Conservation (phyloP, 2,113 vertebrate species). For the Gulo gulo region DNA sequence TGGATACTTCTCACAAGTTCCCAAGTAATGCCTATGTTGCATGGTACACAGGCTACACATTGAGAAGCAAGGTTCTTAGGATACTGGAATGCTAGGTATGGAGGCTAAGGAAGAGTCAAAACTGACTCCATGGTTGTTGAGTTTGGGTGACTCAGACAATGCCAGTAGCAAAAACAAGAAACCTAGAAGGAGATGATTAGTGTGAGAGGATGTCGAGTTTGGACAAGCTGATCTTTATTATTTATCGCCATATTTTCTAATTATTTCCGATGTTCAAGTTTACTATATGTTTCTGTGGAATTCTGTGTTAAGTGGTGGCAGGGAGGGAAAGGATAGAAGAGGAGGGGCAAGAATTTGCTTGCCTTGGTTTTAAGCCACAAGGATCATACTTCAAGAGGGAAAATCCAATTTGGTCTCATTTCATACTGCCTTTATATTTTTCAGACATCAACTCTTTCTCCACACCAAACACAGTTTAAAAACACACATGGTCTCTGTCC, state of each 20-base stretch:
- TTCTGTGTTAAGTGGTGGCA: not conserved
- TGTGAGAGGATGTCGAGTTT: not conserved
- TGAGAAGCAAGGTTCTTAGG: not conserved
- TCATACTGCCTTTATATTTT: constrained; percentile 49
- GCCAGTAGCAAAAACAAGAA: constrained; percentile 1
- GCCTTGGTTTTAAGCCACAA: constrained; percentile 34
- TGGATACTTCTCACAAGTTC: not conserved
- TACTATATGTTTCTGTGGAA: constrained; percentile 1
- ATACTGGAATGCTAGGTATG: not conserved
- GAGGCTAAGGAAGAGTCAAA: not conserved
- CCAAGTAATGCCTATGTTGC: not conserved
- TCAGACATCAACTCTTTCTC: constrained; percentile 62
- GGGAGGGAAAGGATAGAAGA: not conserved
- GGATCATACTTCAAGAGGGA: constrained; percentile 23
- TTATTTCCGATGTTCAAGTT: constrained; percentile 7
- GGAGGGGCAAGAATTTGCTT: not conserved
- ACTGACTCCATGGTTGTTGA: not conserved
- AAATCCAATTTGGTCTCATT: constrained; percentile 60
- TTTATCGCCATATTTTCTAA: constrained; percentile 11
- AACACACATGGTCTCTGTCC: constrained; percentile 71
- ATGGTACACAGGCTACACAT: not conserved
- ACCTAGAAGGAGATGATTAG: not conserved
- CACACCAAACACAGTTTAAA: constrained; percentile 62
- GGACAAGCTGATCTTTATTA: not conserved
- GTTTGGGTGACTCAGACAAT: not conserved